A percentile compares a stretch with the other conserved stretches of the same genome.
These are phyloP conservation scores for Paratrypauchen microcephalus DNA, from an alignment of 2,797 vertebrate genomes.

Conservation along the genomic window DNA sequence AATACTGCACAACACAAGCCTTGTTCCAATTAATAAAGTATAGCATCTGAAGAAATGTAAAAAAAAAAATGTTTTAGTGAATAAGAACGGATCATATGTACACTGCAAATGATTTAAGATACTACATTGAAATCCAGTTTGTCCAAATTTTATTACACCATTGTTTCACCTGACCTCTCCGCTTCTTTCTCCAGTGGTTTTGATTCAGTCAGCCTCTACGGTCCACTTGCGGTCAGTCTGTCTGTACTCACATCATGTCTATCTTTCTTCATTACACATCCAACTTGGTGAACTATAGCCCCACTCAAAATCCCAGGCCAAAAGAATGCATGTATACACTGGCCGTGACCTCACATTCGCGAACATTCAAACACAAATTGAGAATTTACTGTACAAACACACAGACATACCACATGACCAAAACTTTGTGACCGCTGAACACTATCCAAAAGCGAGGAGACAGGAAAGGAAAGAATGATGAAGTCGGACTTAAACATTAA, in stretches of 20 bases:
- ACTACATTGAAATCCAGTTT: neutral
- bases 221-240: constrained; percentile 12
- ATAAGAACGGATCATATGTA: neutral
- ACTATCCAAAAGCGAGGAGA: constrained; percentile 38
- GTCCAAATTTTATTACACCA: neutral
- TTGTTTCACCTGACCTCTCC: neutral
- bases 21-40: too few relatives aligned
- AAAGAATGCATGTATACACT: neutral
- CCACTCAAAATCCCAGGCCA: neutral
- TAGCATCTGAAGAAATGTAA: too few relatives aligned
- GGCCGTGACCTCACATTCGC: neutral
- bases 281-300: constrained; percentile 2
- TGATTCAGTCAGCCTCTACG: neutral
- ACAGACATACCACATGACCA: constrained; percentile 52
- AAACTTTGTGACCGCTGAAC: constrained; percentile 50
- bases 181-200: neutral
- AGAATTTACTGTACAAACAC: constrained; percentile 42
- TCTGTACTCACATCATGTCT: constrained; percentile 1
- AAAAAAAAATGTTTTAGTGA: neutral
- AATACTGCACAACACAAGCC: too few relatives aligned
- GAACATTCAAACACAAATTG: constrained; percentile 22
- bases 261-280: constrained; percentile 7
- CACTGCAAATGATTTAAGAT: neutral
- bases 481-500: constrained; percentile 83
- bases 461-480: constrained; percentile 63